Evolutionary conservation across 2,113 vertebrate genomes (phyloP).

Genomic region (Tiliqua scincoides): DNA sequence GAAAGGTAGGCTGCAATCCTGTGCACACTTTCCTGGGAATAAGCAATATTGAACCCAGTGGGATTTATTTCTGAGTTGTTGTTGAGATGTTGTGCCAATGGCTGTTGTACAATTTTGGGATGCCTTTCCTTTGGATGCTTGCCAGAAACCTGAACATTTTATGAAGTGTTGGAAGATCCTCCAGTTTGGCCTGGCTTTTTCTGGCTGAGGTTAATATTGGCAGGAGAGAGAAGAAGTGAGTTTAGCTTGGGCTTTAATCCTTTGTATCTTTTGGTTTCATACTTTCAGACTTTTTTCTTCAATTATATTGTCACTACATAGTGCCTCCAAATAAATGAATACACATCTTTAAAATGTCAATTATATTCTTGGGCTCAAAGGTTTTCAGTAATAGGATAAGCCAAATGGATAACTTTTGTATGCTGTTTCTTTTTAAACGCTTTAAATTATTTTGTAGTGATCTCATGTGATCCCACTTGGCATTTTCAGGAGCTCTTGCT

Average conservation of each 20-base stretch:
- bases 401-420: not conserved
- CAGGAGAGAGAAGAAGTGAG: not conserved
- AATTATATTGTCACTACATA: not conserved
- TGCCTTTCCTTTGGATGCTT: not conserved
- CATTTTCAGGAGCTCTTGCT: constrained; percentile 46
- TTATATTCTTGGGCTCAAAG: not conserved
- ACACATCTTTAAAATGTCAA: not conserved
- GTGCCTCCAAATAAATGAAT: not conserved
- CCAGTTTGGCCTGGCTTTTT: not conserved
- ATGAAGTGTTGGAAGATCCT: not conserved
- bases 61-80: not conserved
- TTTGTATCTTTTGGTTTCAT: not conserved
- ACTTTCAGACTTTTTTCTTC: not conserved
- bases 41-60: not conserved
- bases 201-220: not conserved
- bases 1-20: too few species aligned
- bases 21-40: too few species aligned
- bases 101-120: not conserved
- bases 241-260: not conserved
- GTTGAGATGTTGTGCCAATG: not conserved
- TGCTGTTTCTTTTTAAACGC: not conserved
- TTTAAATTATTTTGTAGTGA: not conserved
- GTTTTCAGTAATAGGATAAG: not conserved
- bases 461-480: constrained; percentile 46
- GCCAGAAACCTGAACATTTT: not conserved